A percentile compares a stretch with the other conserved stretches of the same genome.
Evolutionary conservation across 1,140 invertebrate species (phyloP).

Genomic region (Batillaria attramentaria): DNA sequence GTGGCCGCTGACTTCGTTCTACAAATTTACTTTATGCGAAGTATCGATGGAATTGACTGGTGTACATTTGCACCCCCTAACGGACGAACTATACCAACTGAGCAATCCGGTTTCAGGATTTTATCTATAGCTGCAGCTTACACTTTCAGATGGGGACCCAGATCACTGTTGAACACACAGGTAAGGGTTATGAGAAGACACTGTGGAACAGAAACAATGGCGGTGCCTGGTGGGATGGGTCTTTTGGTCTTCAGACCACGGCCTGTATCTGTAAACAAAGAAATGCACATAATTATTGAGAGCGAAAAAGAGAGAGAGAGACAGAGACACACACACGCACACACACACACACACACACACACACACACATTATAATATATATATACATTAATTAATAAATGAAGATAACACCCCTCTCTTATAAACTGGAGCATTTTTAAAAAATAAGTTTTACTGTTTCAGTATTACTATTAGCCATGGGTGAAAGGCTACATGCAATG

Average conservation of each 20-base stretch:
- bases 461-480: no score
- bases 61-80: background rate
- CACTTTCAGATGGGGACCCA: constrained; percentile 49
- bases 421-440: background rate
- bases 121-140: constrained; percentile 24
- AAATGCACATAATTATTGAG: background rate
- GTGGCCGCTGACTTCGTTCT: background rate
- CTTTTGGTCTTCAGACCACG: constrained; percentile 77
- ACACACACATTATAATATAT: background rate
- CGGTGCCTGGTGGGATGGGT: constrained; percentile 72
- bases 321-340: background rate
- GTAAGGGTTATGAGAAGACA: constrained; percentile 76
- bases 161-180: constrained; percentile 62
- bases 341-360: background rate
- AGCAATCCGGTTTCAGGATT: background rate
- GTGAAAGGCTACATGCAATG: no score
- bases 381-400: background rate
- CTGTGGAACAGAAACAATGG: constrained; percentile 76
- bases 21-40: background rate
- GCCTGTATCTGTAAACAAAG: constrained; percentile 72
- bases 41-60: background rate
- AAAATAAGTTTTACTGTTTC: background rate
- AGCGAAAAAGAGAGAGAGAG: background rate
- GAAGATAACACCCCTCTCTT: background rate
- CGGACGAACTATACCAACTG: background rate